Evolutionary conservation across 2,113 vertebrate species (phyloP).

Genomic region (Dicaeum eximium): DNA sequence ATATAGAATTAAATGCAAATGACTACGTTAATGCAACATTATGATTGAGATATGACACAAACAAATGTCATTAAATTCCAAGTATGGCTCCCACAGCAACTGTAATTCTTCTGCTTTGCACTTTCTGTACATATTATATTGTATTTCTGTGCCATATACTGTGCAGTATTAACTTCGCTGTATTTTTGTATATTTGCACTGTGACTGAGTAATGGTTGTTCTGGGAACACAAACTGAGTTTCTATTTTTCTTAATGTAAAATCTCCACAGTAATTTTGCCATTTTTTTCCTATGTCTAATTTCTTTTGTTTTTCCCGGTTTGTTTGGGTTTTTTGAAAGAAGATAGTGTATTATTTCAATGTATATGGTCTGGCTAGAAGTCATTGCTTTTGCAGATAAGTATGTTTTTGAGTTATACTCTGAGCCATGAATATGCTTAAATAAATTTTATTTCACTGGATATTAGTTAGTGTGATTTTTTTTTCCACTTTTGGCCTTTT

Average conservation of each 20-base stretch:
- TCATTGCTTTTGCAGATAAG: neutral
- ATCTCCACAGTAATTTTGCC: neutral
- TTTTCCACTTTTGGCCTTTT: neutral
- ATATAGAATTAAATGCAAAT: slow-evolving; percentile 65
- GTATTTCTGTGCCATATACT: neutral
- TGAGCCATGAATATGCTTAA: neutral
- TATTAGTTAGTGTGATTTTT: neutral
- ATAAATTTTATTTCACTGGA: neutral
- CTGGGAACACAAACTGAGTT: slow-evolving; percentile 22
- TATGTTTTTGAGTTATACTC: neutral
- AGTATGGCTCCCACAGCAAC: slow-evolving; percentile 50
- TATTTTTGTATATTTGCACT: neutral
- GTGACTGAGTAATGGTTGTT: neutral
- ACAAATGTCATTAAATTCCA: slow-evolving; percentile 56
- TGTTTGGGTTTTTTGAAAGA: neutral
- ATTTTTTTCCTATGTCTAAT: neutral
- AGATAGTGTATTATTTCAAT: neutral
- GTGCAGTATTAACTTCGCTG: neutral
- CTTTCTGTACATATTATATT: slow-evolving; percentile 8
- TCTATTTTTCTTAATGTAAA: slow-evolving; percentile 24
- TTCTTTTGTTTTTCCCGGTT: neutral
- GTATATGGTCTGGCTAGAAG: neutral
- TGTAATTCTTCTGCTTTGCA: slow-evolving; percentile 8
- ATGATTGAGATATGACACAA: slow-evolving; percentile 58
- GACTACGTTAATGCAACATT: slow-evolving; percentile 27